Base-by-base conservation (phyloP, 2,888 invertebrate species). In the Drosophila suboccidentalis region DNA sequence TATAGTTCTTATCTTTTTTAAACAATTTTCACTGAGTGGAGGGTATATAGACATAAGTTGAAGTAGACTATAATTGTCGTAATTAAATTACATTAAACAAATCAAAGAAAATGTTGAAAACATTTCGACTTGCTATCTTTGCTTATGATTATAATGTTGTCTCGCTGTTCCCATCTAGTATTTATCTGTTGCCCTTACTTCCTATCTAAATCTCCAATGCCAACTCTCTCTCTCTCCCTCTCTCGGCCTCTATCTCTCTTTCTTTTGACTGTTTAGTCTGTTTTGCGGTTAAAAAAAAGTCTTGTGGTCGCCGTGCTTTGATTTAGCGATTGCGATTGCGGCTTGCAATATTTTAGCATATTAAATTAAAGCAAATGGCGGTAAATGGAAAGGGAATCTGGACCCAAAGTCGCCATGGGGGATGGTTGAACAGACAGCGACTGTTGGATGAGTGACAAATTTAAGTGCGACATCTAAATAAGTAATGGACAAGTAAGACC, bases 391-490 rank as follows among this genome's bases (percentile, higher is more conserved):
- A 41, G 38, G 13, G 59, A 74, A 50, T 64, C 46, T 47, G 36
- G 49, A 41, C 32, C 17, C 64, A 71, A 49, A 63, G 54, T 19
- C 51, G 10, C 6, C 13, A 9, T 32, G 39, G 41, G 50, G 43
- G 19, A 43, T n/a, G 50, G 44, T 15, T 47, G 39, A 10, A 11
- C 39, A 29, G 32, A 15, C 39, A 29, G 32, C 11, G 47, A 55
- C 62, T 58, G 57, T 71, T 71, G 66, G 57, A 71, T 58, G 84
- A 81, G 84, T 79, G 87, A 84, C 84, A 83, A 83, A 81, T 89
- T 87, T 88, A 84, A 89, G 84, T 89, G 87, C 82, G 79, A 49
- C 61, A 46, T 78, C 84, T 89, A 87, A 89, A 84, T 84, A 89
- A 89, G 79, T 87, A 76, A 87, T 72, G 63, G 55, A 49, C 59